These are phyloP conservation scores for Limonius californicus DNA, from an alignment of 1,140 invertebrate species.

Conservation along the genomic window DNA sequence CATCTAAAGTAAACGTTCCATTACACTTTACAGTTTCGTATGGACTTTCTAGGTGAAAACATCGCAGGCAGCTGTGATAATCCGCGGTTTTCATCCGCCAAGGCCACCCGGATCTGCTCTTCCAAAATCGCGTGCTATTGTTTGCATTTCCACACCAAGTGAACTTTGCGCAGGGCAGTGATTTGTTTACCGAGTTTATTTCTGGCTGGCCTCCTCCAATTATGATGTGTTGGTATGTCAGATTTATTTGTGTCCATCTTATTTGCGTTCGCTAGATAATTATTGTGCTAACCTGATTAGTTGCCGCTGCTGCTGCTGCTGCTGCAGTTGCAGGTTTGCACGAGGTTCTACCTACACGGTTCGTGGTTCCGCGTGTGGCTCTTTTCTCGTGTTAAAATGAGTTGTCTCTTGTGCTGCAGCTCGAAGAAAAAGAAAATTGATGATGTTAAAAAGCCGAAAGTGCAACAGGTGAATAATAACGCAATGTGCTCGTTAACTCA, in stretches of 20 bases:
- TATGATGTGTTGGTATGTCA: slow-evolving; percentile 12
- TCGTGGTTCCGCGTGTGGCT: too few relatives aligned
- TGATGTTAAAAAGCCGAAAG: too few relatives aligned
- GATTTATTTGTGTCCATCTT: slow-evolving; percentile 6
- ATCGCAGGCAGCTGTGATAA: neutral
- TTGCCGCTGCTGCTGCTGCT: neutral
- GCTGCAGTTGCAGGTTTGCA: neutral
- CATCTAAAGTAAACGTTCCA: slow-evolving; percentile 3
- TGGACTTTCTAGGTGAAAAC: slow-evolving; percentile 2
- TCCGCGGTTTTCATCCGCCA: neutral
- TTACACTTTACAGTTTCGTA: slow-evolving; percentile 7
- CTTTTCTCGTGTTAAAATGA: neutral
- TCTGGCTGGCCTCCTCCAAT: slow-evolving; percentile 11
- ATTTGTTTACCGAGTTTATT: slow-evolving; percentile 7
- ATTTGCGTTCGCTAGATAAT: slow-evolving; percentile 6
- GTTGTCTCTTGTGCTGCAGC: neutral
- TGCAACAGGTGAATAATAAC: too few relatives aligned
- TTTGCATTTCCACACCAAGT: neutral
- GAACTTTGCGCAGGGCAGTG: slow-evolving; percentile 13
- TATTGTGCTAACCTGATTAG: neutral
- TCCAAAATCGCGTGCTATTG: neutral
- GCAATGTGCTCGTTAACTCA: too few relatives aligned
- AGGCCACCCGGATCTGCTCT: neutral
- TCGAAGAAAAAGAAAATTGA: neutral
- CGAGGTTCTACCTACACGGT: too few relatives aligned